Base-by-base conservation (phyloP, 2,888 invertebrate species). In the Trissoscelio sp. region DNA sequence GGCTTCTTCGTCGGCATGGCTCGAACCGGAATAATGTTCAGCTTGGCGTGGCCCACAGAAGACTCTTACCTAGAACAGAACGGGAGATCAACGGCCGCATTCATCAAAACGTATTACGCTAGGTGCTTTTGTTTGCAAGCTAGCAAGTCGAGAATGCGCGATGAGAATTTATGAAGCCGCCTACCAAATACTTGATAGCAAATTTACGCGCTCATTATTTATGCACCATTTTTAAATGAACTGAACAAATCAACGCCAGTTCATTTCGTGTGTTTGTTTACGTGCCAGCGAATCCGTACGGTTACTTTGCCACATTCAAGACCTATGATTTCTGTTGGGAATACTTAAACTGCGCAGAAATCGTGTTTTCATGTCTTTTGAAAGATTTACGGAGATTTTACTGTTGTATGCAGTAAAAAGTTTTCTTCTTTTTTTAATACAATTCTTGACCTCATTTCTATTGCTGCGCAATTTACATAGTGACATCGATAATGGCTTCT, bases 1-100 rank as follows among this genome's bases (percentile, higher is more conserved):
- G 89, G 83, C 20, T 53, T 79, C 55, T 86, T 89, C 34, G 53
- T 14, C 2, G 86, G 83, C 11, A 85, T 83, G 2, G 34, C 2
- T 53, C 83, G 77, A 60, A 87, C 74, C 53, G 85, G 84, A 16
- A 88, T 81, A 7, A 88, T 78, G 67, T 86, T 84, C 11, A 89
- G 81, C 62, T 84, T 88, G 9, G 83, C 75, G 78, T 88, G 86
- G 1, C 83, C 87, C 3, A 72, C 44, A 22, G 64, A 79, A 77
- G 85, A 85, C 44, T 84, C 84, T 48, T 80, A 62, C 84, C 88
- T 88, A 48, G 6, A 18, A 11, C 34, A 34, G 16, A 53, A 69
- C 53, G 62, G 46, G 3, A 67, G 60, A 81, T 77, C 77, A 81
- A 75, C 67, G 72, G 34, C 58, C 72, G 60, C 81, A 81, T 81